phyloP scores from a whole-genome alignment of 2,797 vertebrate genomes.

The Syngnathus rostellatus region DNA sequence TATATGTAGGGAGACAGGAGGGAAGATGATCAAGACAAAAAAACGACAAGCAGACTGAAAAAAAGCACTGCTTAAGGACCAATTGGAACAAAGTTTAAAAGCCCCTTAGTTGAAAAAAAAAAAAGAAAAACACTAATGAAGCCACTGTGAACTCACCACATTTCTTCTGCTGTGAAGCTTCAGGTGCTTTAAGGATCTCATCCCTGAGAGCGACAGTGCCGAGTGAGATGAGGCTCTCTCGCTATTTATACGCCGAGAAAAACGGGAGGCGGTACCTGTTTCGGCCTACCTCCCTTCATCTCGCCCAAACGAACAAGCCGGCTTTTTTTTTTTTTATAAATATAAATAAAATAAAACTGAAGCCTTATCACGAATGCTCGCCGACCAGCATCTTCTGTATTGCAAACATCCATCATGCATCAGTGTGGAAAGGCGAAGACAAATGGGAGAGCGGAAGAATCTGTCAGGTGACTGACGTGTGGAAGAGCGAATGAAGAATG shows the following conservation, averaged over 20 bases:
- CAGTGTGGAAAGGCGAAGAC: conserved; percentile 33
- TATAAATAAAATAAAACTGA: conserved; percentile 18
- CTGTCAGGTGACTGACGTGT: conserved; percentile 54
- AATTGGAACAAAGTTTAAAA: conserved; percentile 21
- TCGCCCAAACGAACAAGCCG: conserved; percentile 30
- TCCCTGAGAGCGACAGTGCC: conserved; percentile 53
- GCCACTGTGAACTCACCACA: conserved; percentile 61
- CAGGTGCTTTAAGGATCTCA: conserved; percentile 77
- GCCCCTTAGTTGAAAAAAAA: conserved; percentile 23
- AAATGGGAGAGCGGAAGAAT: conserved; percentile 27
- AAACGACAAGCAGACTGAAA: conserved; percentile 46
- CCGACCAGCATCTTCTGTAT: background rate
- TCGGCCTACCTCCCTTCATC: conserved; percentile 33
- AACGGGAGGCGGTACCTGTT: conserved; percentile 45
- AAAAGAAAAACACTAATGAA: background rate
- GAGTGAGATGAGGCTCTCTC: conserved; percentile 46
- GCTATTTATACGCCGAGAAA: conserved; percentile 55
- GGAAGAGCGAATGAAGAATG: conserved; percentile 43
- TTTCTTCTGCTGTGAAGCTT: conserved; percentile 71
- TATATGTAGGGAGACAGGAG: conserved; percentile 43
- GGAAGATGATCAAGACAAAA: conserved; percentile 8
- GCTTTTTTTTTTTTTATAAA: conserved; percentile 13
- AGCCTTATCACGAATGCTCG: background rate
- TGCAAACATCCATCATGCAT: background rate
- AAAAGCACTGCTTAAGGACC: conserved; percentile 35